These are phyloP conservation scores for Rattus rattus DNA, from an alignment of 2,113 vertebrate genomes.

Conservation along the genomic window DNA sequence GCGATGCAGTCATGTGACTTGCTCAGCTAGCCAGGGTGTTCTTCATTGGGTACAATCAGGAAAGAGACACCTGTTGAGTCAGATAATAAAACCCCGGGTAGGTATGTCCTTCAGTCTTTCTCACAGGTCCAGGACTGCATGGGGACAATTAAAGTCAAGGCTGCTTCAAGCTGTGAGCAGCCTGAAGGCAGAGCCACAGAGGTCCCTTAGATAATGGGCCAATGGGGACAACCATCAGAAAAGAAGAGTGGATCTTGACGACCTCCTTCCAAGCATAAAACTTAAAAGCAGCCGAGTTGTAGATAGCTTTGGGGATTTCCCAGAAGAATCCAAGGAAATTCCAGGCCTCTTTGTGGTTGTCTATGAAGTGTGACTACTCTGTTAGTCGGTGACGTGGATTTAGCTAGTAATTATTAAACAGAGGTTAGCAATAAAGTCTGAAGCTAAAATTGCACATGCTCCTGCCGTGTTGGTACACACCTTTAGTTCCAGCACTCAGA, in stretches of 20 bases:
- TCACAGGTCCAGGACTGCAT: background rate
- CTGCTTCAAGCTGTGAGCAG: background rate
- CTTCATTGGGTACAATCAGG: background rate
- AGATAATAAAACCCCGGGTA: background rate
- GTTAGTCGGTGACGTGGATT: background rate
- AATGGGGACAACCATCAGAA: background rate
- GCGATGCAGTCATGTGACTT: background rate
- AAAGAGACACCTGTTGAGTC: background rate
- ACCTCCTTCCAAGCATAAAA: background rate
- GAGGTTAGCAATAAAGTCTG: conserved; percentile 19
- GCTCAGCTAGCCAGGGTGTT: background rate
- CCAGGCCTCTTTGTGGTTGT: background rate
- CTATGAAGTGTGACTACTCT: background rate
- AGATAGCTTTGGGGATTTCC: background rate
- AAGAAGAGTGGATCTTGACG: background rate
- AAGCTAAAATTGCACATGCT: background rate
- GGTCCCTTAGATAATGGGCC: background rate
- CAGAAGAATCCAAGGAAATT: background rate
- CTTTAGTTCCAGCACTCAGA: background rate
- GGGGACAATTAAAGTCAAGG: background rate
- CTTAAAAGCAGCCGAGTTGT: background rate
- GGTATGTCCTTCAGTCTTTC: background rate
- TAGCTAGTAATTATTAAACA: conserved; percentile 30
- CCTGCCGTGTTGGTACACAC: background rate
- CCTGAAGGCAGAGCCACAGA: background rate